Base-by-base conservation (phyloP, 2,113 vertebrate species). In the Halichoeres trimaculatus region DNA sequence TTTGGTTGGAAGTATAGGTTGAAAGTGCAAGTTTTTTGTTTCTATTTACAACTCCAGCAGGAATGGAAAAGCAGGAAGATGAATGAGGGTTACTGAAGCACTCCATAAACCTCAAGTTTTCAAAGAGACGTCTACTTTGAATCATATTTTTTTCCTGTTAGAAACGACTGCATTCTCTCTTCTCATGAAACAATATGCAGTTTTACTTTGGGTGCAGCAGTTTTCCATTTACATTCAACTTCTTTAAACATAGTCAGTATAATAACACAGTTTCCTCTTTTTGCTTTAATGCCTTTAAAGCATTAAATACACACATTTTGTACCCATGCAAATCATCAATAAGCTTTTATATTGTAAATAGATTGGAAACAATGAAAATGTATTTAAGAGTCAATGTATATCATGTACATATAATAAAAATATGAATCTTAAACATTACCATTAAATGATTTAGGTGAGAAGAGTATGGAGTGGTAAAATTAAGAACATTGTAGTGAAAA, bases 331-430 rank as follows among this genome's bases (percentile, higher is more conserved):
- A 83, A 91, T 79, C 86, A 88, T 65, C 86, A 83, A 92, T 91
- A 92, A 91, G 91, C 92, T 94, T 85, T 90, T 91, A 85, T 90
- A 87, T 90, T 94, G 94, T 94, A 94, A 93, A 95, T 95, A 93
- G 87, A 90, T 70, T 82, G 80, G 79, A 88, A 87, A 80, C 74
- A 80, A 81, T 85, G 69, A 74, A 90, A 89, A 77, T 88, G 88
- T 94, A 94, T 93, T 95, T 93, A 95, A 94, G 85, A 93, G 87
- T 78, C 69, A 69, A 74, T 94, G 92, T 93, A 93, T 94, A 92
- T 94, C 92, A 88, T 94, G 93, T 94, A 94, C 85, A 94, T 91
- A 93, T 86, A 80, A 90, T 91, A 81, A 85, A 62, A 83, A 79
- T 87, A 88, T 88, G 76, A 85, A 77, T 75, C 83, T 58, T 87